phyloP scores from a whole-genome alignment of 2,888 invertebrate species.

The Oithona nana region DNA sequence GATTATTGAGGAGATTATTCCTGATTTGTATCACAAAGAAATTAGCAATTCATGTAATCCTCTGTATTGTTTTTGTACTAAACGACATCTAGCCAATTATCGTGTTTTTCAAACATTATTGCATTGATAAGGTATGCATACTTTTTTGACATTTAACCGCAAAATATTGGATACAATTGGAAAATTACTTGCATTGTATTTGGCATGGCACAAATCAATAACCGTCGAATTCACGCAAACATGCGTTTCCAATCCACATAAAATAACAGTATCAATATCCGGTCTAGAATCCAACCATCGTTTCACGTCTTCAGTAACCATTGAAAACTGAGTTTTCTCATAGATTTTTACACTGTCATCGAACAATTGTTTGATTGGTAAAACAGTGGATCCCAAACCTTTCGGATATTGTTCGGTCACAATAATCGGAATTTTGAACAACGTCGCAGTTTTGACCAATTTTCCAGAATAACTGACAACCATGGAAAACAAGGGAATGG shows the following conservation, averaged over 20 bases:
- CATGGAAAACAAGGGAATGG: not conserved
- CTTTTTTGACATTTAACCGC: not conserved
- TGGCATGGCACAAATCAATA: not conserved
- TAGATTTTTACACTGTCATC: not conserved
- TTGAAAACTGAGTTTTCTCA: constrained; percentile 1
- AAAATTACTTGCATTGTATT: constrained; percentile 4
- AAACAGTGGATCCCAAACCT: not conserved
- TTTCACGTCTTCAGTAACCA: not conserved
- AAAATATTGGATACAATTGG: too few species aligned
- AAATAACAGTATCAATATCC: not conserved
- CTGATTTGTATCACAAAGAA: too few species aligned
- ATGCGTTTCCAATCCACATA: not conserved
- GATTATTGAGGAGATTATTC: too few species aligned
- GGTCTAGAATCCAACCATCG: not conserved
- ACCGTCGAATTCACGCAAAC: not conserved
- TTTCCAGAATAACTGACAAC: not conserved
- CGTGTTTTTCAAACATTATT: not conserved
- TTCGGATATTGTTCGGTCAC: constrained; percentile 7
- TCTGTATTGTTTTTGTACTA: too few species aligned
- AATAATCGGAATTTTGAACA: not conserved
- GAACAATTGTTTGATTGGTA: not conserved
- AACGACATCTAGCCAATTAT: too few species aligned
- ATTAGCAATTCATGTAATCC: too few species aligned
- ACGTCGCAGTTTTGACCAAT: not conserved
- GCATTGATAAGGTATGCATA: not conserved